Evolutionary conservation across 2,113 vertebrate species (phyloP).

Genomic region (Mastomys natalensis): DNA sequence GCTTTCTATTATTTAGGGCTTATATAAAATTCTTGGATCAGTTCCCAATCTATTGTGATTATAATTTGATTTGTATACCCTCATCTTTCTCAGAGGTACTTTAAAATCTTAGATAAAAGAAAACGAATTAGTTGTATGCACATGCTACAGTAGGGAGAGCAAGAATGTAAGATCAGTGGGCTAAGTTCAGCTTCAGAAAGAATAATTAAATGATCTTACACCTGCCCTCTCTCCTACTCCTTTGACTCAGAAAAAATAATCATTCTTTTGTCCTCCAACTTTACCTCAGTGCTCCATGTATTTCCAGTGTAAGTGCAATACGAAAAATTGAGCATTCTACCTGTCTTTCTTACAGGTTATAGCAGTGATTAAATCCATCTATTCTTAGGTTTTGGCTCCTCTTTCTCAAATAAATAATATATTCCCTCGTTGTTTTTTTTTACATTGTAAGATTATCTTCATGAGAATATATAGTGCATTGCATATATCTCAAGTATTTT

Average conservation of each 20-base stretch:
- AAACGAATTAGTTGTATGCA: slow-evolving; percentile 72
- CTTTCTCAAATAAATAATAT: background rate
- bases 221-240: slow-evolving; percentile 30
- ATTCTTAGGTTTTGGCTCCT: slow-evolving; percentile 13
- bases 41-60: slow-evolving; percentile 80
- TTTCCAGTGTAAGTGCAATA: background rate
- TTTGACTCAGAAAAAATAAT: slow-evolving; percentile 16
- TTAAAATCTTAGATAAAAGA: slow-evolving; percentile 81
- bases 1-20: slow-evolving; percentile 77
- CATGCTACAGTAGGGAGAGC: slow-evolving; percentile 31
- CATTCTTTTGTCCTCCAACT: slow-evolving; percentile 13
- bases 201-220: slow-evolving; percentile 60
- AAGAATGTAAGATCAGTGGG: slow-evolving; percentile 57
- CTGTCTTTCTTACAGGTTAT: background rate
- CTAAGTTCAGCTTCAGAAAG: slow-evolving; percentile 56
- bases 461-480: background rate
- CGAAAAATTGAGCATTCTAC: background rate
- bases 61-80: slow-evolving; percentile 78
- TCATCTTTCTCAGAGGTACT: slow-evolving; percentile 72
- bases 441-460: slow-evolving; percentile 48
- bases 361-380: background rate
- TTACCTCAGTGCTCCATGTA: background rate
- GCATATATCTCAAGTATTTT: background rate
- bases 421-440: slow-evolving; percentile 10
- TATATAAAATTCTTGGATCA: slow-evolving; percentile 78